Evolutionary conservation across 2,888 invertebrate species (phyloP), one percentile per base, ranked within the genome.

Genomic region (Synanthedon andrenaeformis): DNA sequence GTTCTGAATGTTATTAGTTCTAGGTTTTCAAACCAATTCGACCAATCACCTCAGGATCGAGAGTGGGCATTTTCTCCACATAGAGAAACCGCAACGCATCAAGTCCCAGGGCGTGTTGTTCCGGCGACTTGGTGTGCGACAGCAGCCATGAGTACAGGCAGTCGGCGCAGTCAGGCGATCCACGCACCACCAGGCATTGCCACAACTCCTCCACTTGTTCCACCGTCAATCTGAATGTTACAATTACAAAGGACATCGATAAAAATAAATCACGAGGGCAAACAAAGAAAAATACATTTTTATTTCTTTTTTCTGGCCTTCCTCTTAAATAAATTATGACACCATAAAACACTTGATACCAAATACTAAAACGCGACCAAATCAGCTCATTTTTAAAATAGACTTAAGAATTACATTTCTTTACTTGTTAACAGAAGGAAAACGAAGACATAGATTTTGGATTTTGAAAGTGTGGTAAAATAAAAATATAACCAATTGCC

Each of bases 191-290:
- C 53, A 98, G 84, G 79, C 97, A 97, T 62, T 93, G 92, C 98
- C 97, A 98, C 4, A 98, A 79, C 28, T 93, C 93, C 71, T 97
- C 96, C 52, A 97, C 93, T 86, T 98, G 97, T 58, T 96, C 96
- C 56, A 96, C 90, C 58, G 93, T 93, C 59, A 95, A 79, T 58
- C 94, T 93, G 69, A 1, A n/a, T 35, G 52, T 19, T 48, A 6
- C 12, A 13, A 10, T 19, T 48, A 6, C 12, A 13, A 10, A 42
- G 11, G 17, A 45, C 48, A 45, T 45, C 10, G 10, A 35, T 10
- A 8, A 35, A 28, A 28, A 28, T 28, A 28, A 28, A 8, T 28
- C 42, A 42, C 42, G 42, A 12, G n/a, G n/a, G 42, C 42, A 42
- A 11, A 4, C 42, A 4, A 19, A 19, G 4, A 28, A 28, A 28